Percentiles rank a stretch among this genome's conserved stretches.
phyloP scores from a whole-genome alignment of 2,888 invertebrate genomes.

The Rhopalosiphum nymphaeae region DNA sequence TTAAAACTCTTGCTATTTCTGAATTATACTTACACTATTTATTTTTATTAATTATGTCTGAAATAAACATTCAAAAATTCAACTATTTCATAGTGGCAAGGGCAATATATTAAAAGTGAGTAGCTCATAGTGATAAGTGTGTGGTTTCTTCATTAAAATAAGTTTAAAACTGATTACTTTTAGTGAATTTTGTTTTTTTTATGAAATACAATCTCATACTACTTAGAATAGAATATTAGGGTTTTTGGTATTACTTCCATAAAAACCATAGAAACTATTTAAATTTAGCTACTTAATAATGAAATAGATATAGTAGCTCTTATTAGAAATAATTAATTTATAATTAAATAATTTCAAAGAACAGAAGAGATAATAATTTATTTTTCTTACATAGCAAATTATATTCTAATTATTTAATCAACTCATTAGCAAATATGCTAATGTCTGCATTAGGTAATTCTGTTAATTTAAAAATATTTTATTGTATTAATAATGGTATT shows the following conservation, averaged over 20 bases:
- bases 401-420: background rate
- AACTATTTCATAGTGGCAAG: background rate
- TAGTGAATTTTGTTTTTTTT: background rate
- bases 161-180: background rate
- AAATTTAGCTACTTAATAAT: background rate
- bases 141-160: background rate
- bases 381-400: background rate
- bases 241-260: no score
- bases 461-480: background rate
- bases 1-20: background rate
- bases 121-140: background rate
- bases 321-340: constrained; percentile 11
- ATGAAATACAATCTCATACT: no score
- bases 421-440: background rate
- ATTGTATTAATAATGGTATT: constrained; percentile 16
- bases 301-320: constrained; percentile 1
- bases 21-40: background rate
- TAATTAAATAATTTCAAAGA: background rate
- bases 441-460: constrained; percentile 23
- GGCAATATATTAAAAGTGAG: background rate
- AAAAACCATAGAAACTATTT: no score
- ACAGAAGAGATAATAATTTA: background rate
- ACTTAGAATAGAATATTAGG: no score
- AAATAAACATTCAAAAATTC: background rate
- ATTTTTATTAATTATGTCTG: background rate